These are phyloP conservation scores for Sinopyrophorus schimmeli DNA, from an alignment of 2,888 invertebrate genomes.

Conservation along the genomic window DNA sequence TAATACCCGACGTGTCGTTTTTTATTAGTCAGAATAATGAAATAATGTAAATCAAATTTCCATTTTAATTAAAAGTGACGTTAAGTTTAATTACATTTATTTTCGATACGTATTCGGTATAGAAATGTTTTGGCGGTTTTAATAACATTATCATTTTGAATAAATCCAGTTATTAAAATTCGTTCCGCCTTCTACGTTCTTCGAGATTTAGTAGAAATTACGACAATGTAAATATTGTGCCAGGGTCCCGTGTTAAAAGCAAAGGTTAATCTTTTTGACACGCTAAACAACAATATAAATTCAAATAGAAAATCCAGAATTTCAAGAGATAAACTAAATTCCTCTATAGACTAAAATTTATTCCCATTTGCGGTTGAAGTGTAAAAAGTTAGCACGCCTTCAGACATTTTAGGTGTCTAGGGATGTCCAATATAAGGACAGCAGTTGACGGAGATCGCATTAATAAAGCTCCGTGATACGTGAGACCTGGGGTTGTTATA, in stretches of 20 bases:
- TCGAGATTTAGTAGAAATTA: too few relatives aligned
- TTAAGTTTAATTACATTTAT: too few relatives aligned
- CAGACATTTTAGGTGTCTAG: slow-evolving; percentile 31
- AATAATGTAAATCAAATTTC: too few relatives aligned
- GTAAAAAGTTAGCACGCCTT: slow-evolving; percentile 15
- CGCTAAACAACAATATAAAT: slow-evolving; percentile 9
- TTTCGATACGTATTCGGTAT: too few relatives aligned
- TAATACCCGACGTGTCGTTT: too few relatives aligned
- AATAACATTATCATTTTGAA: too few relatives aligned
- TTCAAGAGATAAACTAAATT: slow-evolving; percentile 17
- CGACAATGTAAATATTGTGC: too few relatives aligned
- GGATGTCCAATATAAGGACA: slow-evolving; percentile 45
- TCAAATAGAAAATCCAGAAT: slow-evolving; percentile 7
- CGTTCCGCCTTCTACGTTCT: too few relatives aligned
- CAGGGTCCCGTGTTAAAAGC: slow-evolving; percentile 5
- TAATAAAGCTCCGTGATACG: slow-evolving; percentile 45
- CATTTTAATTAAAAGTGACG: too few relatives aligned
- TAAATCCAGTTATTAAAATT: too few relatives aligned
- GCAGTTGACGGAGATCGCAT: slow-evolving; percentile 44
- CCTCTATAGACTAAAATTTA: slow-evolving; percentile 12
- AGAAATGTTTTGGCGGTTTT: too few relatives aligned
- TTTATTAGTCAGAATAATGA: too few relatives aligned
- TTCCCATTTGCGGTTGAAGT: slow-evolving; percentile 16
- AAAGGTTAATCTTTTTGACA: slow-evolving; percentile 7
- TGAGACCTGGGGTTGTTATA: slow-evolving; percentile 44